Evolutionary conservation across 2,888 invertebrate genomes (phyloP), one percentile per base, ranked within the genome.

Genomic region (Leptarthrus brevirostris): DNA sequence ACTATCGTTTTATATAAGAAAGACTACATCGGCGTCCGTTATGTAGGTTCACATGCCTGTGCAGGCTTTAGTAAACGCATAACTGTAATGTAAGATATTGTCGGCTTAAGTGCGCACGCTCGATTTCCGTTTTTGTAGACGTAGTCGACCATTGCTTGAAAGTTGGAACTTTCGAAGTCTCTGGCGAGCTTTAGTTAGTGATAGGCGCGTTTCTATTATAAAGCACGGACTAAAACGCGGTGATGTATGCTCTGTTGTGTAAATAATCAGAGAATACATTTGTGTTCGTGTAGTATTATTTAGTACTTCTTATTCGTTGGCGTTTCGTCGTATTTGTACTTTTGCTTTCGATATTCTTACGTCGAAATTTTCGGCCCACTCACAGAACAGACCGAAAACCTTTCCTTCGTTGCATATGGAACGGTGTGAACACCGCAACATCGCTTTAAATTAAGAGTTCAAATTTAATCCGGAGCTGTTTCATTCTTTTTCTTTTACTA

Each of bases 281-380:
- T n/a, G n/a, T n/a, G n/a, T n/a, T n/a, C n/a, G n/a, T n/a, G n/a
- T n/a, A n/a, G n/a, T n/a, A n/a, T n/a, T n/a, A n/a, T n/a, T n/a
- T n/a, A n/a, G n/a, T 36, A 61, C 18, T 16, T 61, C 61, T 61
- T 40, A 36, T 61, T 66, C 22, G 47, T 8, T 12, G 24, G 16
- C 47, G 16, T 44, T 26, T 22, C 14, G 6, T 49, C 49, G 47
- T 47, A n/a, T 66, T 66, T 49, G 47, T 66, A 66, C 66, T 66
- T 66, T 66, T 66, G 47, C 66, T 66, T 66, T 66, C 66, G 66
- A 66, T 66, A n/a, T n/a, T n/a, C 49, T 44, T 49, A 44, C 24
- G 66, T 30, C 30, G 44, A 47, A 49, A 34, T 66, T 66, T 66
- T 26, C 56, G 30, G 56, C 20, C 66, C 44, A 66, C 26, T 66